Conservation (phyloP, 2,113 vertebrate genomes). For the Tachycineta bicolor region DNA sequence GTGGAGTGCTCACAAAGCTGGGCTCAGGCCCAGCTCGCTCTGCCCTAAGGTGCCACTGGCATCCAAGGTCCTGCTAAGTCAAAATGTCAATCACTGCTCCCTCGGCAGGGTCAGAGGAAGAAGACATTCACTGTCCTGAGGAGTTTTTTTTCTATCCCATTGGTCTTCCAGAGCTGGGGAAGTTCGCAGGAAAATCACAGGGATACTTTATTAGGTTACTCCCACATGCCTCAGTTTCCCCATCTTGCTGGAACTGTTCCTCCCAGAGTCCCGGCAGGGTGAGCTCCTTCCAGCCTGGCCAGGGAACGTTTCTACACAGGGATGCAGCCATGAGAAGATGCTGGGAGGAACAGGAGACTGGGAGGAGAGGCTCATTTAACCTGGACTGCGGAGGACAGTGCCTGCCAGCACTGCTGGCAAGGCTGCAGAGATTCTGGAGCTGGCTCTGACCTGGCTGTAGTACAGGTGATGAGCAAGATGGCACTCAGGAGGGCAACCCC, state of each 20-base stretch:
- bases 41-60: neutral
- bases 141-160: neutral
- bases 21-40: neutral
- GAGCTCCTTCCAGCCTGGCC: neutral
- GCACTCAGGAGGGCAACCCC: neutral
- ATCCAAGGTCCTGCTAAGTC: neutral
- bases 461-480: neutral
- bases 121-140: neutral
- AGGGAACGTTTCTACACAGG: neutral
- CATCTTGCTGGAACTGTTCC: neutral
- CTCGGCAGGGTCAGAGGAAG: neutral
- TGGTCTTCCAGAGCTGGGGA: neutral
- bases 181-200: neutral
- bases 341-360: neutral
- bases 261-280: neutral
- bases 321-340: neutral
- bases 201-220: neutral
- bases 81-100: neutral
- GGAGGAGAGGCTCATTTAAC: conserved; percentile 51
- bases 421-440: conserved; percentile 7
- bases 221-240: neutral
- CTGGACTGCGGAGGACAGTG: conserved; percentile 19
- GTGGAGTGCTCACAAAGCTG: neutral
- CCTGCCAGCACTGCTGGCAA: conserved; percentile 61
- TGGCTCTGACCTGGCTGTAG: conserved; percentile 34